Conservation (phyloP, 1,140 invertebrate genomes). For the Ooceraea biroi region DNA sequence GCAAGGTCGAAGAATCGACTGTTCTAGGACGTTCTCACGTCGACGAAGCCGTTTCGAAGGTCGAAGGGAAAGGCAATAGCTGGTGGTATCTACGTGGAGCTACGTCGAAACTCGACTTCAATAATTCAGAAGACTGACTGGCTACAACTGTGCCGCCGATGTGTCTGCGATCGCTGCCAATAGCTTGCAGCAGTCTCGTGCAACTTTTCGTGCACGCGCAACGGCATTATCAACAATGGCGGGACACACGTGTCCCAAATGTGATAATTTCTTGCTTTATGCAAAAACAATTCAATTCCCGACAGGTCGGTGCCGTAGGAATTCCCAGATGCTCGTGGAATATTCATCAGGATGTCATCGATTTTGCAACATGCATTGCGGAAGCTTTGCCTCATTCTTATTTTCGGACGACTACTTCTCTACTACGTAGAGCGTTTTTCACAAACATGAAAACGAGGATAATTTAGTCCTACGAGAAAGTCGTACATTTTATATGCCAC, state of each 20-base stretch:
- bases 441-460: conserved; percentile 1
- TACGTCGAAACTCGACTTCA: conserved; percentile 70
- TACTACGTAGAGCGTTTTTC: background rate
- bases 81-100: conserved; percentile 50
- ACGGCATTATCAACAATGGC: conserved; percentile 17
- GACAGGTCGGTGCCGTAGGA: background rate
- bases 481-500: conserved; percentile 9
- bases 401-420: background rate
- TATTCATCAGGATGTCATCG: conserved; percentile 6
- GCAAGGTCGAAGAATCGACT: background rate
- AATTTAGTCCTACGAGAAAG: conserved; percentile 31
- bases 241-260: background rate
- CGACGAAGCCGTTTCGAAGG: background rate
- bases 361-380: background rate
- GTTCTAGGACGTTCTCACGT: conserved; percentile 14
- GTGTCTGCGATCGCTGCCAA: conserved; percentile 68
- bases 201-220: conserved; percentile 26
- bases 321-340: background rate
- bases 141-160: conserved; percentile 55
- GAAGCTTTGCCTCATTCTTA: background rate
- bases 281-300: background rate
- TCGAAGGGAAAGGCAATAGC: background rate
- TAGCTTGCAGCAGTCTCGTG: conserved; percentile 42
- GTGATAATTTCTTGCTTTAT: conserved; percentile 27
- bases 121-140: conserved; percentile 76